Conservation (phyloP, 2,888 invertebrate species). For the Cistogaster globosa region DNA sequence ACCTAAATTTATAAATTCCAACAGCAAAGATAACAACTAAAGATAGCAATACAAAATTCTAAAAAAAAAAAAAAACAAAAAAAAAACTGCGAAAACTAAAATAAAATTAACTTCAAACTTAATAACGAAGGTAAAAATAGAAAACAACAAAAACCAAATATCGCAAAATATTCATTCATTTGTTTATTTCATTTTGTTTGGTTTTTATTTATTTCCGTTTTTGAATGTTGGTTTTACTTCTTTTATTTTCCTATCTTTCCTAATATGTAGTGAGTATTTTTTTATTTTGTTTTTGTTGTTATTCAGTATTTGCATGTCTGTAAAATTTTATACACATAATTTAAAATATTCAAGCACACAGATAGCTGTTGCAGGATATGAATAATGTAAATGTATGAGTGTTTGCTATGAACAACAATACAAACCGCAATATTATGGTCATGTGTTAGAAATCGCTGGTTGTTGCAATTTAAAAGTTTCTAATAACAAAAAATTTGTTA, state of each 20-base stretch:
- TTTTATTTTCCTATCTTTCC: conserved; percentile 30
- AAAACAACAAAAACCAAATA: conserved; percentile 15
- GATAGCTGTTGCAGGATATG: neutral
- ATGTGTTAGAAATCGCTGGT: neutral
- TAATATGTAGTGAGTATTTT: neutral
- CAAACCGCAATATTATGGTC: conserved; percentile 1
- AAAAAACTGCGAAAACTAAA: neutral
- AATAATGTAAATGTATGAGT: neutral
- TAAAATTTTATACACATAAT: neutral
- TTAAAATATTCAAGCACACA: neutral
- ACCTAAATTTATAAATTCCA: conserved; percentile 47
- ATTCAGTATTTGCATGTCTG: neutral
- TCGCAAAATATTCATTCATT: conserved; percentile 48
- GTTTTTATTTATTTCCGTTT: conserved; percentile 64
- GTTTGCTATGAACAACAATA: neutral
- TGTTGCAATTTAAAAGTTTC: neutral
- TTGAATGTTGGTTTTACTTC: conserved; percentile 11
- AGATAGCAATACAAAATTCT: conserved; percentile 20
- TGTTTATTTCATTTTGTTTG: conserved; percentile 50
- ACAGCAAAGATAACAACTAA: conserved; percentile 31
- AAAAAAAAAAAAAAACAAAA: neutral
- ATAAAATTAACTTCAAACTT: conserved; percentile 7
- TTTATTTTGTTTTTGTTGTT: neutral
- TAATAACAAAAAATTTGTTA: neutral
- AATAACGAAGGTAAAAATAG: conserved; percentile 16